Conservation (phyloP, 2,888 invertebrate species). For the Lasioglossum zephyrum region DNA sequence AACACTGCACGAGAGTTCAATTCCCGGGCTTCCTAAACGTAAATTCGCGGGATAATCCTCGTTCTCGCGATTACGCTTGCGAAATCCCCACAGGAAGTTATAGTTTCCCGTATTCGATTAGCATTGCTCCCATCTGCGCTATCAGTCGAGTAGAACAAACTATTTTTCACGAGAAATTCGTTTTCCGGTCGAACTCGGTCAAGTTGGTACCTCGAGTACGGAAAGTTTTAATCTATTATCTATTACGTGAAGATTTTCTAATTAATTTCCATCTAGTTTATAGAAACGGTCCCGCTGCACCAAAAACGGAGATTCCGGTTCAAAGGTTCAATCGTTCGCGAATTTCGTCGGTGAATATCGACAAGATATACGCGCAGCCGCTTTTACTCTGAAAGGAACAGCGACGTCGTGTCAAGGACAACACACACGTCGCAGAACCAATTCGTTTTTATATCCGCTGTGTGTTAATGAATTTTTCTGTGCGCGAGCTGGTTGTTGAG, state of each 20-base stretch:
- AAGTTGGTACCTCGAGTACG: not conserved
- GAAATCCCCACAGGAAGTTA: not conserved
- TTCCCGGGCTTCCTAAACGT: not conserved
- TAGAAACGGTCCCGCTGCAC: not conserved
- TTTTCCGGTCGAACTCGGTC: not conserved
- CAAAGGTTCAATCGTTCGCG: not conserved
- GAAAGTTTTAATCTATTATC: not conserved
- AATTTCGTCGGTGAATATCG: not conserved
- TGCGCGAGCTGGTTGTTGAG: not conserved
- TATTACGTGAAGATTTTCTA: not conserved
- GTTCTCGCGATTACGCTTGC: not conserved
- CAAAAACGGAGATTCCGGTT: not conserved
- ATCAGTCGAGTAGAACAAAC: not conserved
- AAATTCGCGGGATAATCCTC: not conserved
- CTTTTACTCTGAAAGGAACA: slow-evolving; percentile 19
- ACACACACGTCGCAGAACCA: slow-evolving; percentile 62
- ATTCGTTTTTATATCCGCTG: slow-evolving; percentile 42
- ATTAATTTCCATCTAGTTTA: not conserved
- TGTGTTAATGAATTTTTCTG: slow-evolving; percentile 32
- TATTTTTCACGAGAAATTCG: not conserved
- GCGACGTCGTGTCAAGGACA: slow-evolving; percentile 71
- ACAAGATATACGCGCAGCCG: not conserved
- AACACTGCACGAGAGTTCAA: not conserved
- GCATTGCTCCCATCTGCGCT: not conserved
- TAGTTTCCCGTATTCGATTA: not conserved